Percentiles rank a stretch among this genome's conserved stretches.
phyloP scores from a whole-genome alignment of 2,113 vertebrate genomes.

The Pampusana beccarii region DNA sequence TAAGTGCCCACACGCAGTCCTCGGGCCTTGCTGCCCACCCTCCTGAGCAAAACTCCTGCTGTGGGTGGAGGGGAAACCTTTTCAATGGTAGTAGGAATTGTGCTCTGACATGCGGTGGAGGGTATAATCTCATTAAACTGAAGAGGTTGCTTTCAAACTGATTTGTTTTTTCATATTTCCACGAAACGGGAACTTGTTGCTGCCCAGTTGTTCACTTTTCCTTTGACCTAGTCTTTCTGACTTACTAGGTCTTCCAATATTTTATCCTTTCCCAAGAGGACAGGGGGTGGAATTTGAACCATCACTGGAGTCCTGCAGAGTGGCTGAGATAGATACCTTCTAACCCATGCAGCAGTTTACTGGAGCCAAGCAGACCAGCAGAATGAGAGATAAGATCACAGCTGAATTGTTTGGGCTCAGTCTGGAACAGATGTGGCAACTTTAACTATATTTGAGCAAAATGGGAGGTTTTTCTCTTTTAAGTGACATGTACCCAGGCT shows the following conservation, averaged over 20 bases:
- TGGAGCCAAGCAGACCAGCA: not conserved
- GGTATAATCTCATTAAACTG: conserved; percentile 53
- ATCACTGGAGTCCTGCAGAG: not conserved
- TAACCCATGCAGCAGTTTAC: not conserved
- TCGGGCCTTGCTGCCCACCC: not conserved
- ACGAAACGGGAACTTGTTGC: not conserved
- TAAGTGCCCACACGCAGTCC: conserved; percentile 72
- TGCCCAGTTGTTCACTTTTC: not conserved
- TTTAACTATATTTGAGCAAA: not conserved
- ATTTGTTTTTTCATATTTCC: not conserved
- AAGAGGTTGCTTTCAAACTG: conserved; percentile 67
- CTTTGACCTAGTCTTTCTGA: not conserved
- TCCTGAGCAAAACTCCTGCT: not conserved
- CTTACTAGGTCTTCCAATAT: accelerated
- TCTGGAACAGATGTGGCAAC: not conserved
- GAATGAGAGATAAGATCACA: not conserved
- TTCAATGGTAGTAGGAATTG: conserved; percentile 68
- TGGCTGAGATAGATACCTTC: conserved; percentile 1
- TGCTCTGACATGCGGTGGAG: conserved; percentile 40
- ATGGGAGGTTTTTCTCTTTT: not conserved
- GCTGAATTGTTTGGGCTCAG: not conserved
- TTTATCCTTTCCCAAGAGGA: not conserved
- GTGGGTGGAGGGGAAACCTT: conserved; percentile 69
- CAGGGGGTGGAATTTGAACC: not conserved
- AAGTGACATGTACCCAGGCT: not conserved